Percentiles rank a stretch among this genome's conserved stretches.
phyloP scores from a whole-genome alignment of 2,888 invertebrate species.

The Deroplatys truncata region DNA sequence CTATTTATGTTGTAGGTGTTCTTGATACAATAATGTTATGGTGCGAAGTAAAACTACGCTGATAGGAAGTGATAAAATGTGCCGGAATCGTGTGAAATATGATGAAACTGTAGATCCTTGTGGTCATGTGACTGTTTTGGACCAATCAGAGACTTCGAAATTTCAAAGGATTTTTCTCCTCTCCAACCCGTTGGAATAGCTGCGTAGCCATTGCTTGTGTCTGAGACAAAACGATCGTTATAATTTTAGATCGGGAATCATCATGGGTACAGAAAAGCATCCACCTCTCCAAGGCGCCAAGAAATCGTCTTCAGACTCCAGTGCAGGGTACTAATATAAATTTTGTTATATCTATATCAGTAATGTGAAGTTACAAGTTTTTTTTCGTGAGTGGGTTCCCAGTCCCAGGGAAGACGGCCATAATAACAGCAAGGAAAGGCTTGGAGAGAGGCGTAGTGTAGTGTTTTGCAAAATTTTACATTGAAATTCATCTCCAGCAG shows the following conservation, averaged over 20 bases:
- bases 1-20: not conserved
- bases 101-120: constrained; percentile 21
- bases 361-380: constrained; percentile 33
- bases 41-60: not conserved
- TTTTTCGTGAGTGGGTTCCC: constrained; percentile 37
- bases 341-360: constrained; percentile 34
- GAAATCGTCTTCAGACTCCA: constrained; percentile 45
- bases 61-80: not conserved
- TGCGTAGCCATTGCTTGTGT: constrained; percentile 49
- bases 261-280: constrained; percentile 51
- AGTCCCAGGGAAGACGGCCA: constrained; percentile 37
- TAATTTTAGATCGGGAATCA: constrained; percentile 45
- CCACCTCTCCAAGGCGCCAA: constrained; percentile 46
- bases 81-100: constrained; percentile 10
- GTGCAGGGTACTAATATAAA: constrained; percentile 46
- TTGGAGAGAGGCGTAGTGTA: constrained; percentile 43
- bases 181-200: constrained; percentile 38
- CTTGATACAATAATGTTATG: not conserved
- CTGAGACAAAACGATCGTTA: constrained; percentile 40
- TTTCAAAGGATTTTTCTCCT: constrained; percentile 39
- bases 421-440: constrained; percentile 36
- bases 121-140: constrained; percentile 38
- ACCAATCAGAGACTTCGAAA: constrained; percentile 39
- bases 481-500: constrained; percentile 40
- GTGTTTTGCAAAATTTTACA: constrained; percentile 40